Evolutionary conservation across 2,888 invertebrate species (phyloP).

Genomic region (Trachelus iudaicus): DNA sequence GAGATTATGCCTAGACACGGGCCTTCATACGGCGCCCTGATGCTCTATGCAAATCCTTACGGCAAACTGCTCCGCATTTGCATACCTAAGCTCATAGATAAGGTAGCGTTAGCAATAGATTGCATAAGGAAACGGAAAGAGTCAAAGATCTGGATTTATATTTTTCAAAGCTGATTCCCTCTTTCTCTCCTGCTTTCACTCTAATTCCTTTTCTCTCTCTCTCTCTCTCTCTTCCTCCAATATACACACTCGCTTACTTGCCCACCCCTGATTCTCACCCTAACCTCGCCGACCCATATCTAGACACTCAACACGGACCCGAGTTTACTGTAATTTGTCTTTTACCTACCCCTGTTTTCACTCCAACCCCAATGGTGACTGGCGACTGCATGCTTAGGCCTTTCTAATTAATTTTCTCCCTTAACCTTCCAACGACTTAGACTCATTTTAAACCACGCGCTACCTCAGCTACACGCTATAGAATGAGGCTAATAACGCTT

Average conservation of each 20-base stretch:
- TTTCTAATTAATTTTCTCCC: neutral
- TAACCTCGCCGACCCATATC: neutral
- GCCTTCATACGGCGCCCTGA: constrained; percentile 49
- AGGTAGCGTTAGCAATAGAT: constrained; percentile 55
- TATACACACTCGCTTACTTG: neutral
- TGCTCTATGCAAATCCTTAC: constrained; percentile 58
- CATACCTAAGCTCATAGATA: constrained; percentile 57
- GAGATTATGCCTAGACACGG: constrained; percentile 59
- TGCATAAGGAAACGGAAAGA: constrained; percentile 9
- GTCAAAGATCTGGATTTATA: neutral
- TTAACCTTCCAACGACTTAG: neutral
- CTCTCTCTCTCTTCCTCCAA: neutral
- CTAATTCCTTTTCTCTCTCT: constrained; percentile 1
- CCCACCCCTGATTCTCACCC: neutral
- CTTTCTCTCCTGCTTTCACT: constrained; percentile 14
- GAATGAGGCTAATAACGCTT: neutral
- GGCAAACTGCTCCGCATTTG: constrained; percentile 58
- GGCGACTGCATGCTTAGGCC: neutral
- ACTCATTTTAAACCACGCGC: neutral
- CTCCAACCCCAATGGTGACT: neutral
- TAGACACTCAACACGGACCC: neutral
- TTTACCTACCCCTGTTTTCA: neutral
- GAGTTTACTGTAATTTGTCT: neutral
- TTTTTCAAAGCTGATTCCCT: constrained; percentile 31
- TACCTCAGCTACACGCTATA: neutral